Evolutionary conservation across 2,797 vertebrate species (phyloP).

Genomic region (Anabas testudineus): DNA sequence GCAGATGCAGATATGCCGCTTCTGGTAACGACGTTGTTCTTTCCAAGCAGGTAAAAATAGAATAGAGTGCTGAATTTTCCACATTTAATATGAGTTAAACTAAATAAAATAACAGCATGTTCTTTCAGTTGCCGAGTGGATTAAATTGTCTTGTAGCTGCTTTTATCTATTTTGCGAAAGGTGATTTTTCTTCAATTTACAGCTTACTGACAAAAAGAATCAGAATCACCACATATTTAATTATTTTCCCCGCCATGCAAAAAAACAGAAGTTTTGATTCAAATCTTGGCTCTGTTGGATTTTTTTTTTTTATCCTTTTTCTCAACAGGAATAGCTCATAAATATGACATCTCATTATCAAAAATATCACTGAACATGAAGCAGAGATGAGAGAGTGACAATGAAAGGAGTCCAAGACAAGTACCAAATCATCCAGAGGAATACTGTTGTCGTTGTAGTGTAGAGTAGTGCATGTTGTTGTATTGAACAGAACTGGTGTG

Average conservation of each 20-base stretch:
- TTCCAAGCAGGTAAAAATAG: constrained; percentile 38
- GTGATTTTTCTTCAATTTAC: background rate
- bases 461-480: background rate
- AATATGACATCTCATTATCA: background rate
- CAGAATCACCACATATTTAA: background rate
- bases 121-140: constrained; percentile 21
- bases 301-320: constrained; percentile 1
- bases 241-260: background rate
- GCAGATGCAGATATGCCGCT: constrained; percentile 49
- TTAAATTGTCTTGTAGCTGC: background rate
- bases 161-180: background rate
- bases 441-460: background rate
- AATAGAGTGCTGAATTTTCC: constrained; percentile 10
- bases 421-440: background rate
- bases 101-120: constrained; percentile 15
- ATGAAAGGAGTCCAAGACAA: background rate
- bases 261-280: background rate
- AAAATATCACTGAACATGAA: constrained; percentile 5
- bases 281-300: background rate
- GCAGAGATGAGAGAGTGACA: background rate
- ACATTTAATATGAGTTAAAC: constrained; percentile 17
- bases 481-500: too few relatives aligned
- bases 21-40: constrained; percentile 10
- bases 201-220: constrained; percentile 11
- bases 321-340: background rate